A percentile compares a stretch with the other conserved stretches of the same genome.
Evolutionary conservation across 2,797 vertebrate species (phyloP).

Genomic region (Triplophysa bombifrons): DNA sequence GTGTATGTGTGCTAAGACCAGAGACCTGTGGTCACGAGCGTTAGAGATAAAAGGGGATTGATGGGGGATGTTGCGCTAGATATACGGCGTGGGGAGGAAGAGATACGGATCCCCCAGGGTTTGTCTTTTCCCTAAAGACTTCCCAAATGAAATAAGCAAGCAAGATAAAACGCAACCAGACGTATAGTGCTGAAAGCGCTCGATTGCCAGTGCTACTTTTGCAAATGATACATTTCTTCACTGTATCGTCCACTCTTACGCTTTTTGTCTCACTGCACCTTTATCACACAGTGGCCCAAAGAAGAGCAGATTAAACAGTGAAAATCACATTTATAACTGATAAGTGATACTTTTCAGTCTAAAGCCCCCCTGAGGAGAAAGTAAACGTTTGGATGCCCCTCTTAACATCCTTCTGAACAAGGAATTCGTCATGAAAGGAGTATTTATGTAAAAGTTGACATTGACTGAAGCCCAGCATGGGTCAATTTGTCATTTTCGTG

Average conservation of each 20-base stretch:
- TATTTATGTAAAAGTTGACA: neutral
- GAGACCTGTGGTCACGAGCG: slow-evolving; percentile 67
- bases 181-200: neutral
- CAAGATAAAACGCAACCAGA: slow-evolving; percentile 11
- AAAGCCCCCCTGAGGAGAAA: slow-evolving; percentile 22
- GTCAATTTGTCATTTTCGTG: neutral
- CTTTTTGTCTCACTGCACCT: neutral
- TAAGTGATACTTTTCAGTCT: slow-evolving; percentile 21
- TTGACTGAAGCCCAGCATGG: neutral
- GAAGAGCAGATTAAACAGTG: slow-evolving; percentile 22
- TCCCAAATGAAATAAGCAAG: slow-evolving; percentile 53
- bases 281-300: neutral
- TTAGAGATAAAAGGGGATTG: slow-evolving; percentile 50
- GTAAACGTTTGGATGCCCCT: slow-evolving; percentile 2
- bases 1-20: slow-evolving; percentile 55
- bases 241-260: neutral
- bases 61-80: slow-evolving; percentile 25
- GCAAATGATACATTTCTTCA: neutral
- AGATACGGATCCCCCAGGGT: slow-evolving; percentile 58
- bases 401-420: neutral
- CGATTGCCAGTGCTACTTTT: neutral
- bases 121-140: slow-evolving; percentile 59
- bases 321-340: slow-evolving; percentile 35
- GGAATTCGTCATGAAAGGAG: neutral
- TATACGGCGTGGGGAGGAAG: neutral